Conservation (phyloP, 2,888 invertebrate genomes). For the Leucophenga maculata region DNA sequence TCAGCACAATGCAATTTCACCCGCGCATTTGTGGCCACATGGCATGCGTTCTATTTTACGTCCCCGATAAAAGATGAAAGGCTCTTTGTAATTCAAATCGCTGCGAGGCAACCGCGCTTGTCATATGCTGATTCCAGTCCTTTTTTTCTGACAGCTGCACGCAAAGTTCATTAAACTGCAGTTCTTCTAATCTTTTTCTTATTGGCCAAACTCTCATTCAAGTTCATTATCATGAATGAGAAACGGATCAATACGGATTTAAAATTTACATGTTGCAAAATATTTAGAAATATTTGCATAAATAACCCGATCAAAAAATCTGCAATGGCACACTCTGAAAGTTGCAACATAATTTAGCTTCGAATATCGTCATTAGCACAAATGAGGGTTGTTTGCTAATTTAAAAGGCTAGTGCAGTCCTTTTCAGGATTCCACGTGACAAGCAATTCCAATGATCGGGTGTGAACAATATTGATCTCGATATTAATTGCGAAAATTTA, state of each 20-base stretch:
- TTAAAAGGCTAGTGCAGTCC: not conserved
- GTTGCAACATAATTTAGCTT: not conserved
- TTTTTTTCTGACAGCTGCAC: slow-evolving; percentile 41
- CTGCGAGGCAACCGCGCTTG: slow-evolving; percentile 3
- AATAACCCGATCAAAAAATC: slow-evolving; percentile 36
- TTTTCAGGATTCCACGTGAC: slow-evolving; percentile 35
- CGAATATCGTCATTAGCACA: slow-evolving; percentile 9
- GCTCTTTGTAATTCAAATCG: slow-evolving; percentile 41
- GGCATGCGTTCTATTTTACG: slow-evolving; percentile 25
- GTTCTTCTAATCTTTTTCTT: not conserved
- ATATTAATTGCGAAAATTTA: slow-evolving; percentile 19
- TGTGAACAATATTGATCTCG: slow-evolving; percentile 23
- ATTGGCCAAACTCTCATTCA: slow-evolving; percentile 26
- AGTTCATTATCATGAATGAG: slow-evolving; percentile 46
- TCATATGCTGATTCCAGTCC: slow-evolving; percentile 30
- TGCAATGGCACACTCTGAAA: not conserved
- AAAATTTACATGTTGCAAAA: slow-evolving; percentile 35
- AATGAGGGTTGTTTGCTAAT: not conserved
- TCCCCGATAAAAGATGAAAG: slow-evolving; percentile 1
- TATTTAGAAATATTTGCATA: slow-evolving; percentile 39
- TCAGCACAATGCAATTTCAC: slow-evolving; percentile 32
- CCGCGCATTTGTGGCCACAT: slow-evolving; percentile 57
- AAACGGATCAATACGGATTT: slow-evolving; percentile 17
- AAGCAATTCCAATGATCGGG: slow-evolving; percentile 33
- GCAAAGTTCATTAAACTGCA: slow-evolving; percentile 39